phyloP scores from a whole-genome alignment of 2,113 vertebrate species.

The Eptesicus fuscus region DNA sequence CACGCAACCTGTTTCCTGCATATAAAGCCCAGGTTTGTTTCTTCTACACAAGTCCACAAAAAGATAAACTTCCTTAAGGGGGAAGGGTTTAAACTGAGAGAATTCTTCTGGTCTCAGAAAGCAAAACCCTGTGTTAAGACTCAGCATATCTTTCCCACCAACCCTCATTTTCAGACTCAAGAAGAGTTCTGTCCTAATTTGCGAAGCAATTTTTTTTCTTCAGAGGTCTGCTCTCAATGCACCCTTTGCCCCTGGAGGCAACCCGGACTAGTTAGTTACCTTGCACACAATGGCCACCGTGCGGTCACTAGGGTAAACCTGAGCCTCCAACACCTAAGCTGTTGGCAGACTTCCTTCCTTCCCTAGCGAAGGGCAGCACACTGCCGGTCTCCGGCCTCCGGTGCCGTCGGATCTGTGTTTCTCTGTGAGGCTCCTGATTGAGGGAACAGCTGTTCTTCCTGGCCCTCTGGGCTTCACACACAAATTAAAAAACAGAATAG shows the following conservation, averaged over 20 bases:
- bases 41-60: neutral
- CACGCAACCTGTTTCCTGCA: accelerated
- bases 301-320: too few relatives aligned
- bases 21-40: neutral
- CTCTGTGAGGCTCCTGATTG: neutral
- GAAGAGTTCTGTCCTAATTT: neutral
- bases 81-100: neutral
- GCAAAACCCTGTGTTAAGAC: neutral
- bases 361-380: neutral
- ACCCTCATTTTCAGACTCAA: neutral
- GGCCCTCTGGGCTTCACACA: neutral
- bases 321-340: neutral
- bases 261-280: neutral
- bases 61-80: neutral
- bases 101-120: neutral
- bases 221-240: neutral
- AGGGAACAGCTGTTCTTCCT: neutral
- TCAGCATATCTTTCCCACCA: neutral
- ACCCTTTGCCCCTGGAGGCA: neutral
- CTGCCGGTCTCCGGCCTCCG: neutral
- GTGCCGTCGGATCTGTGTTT: neutral
- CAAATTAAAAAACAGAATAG: constrained; percentile 4
- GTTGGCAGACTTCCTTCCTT: neutral
- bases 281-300: neutral
- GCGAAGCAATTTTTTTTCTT: neutral